Evolutionary conservation across 2,888 invertebrate genomes (phyloP), one percentile per base, ranked within the genome.

Genomic region (Spicauda simplicius): DNA sequence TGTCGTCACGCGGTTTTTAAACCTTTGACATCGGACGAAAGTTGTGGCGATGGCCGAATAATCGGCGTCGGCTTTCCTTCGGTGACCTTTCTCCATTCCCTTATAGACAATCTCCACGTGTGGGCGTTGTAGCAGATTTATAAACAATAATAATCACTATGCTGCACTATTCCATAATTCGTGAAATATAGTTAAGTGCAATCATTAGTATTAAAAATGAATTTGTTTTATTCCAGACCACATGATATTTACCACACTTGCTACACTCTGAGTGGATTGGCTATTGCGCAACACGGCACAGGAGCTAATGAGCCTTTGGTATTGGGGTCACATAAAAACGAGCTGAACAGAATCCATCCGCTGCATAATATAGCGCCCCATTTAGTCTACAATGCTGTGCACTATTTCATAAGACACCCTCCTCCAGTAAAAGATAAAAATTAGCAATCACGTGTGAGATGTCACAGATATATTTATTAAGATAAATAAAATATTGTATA

Each of bases 191-290:
- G n/a, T n/a, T n/a, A 25, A 25, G 25, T 25, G 5, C 25, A 25
- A 25, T 25, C 25, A 4, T 25, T 25, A 25, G 5, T 25, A 2
- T 25, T 25, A 25, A 25, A 4, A 5, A 25, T 25, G 25, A 25
- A 25, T 4, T 25, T 25, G 5, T 53, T 14, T 76, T 73, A 87
- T 91, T 93, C 70, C 90, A 97, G 97, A 82, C 95, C 95, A 59
- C 94, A 96, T 76, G 99, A 99, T 92, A 95, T 97, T 73, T 99
- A 99, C 87, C 99, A 99, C 88, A 99, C 99, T 0, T 99, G 99
- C 88, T 99, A 99, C 83, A 96, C 97, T 0, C 91, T 99, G 57
- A 98, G 98, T 88, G 99, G 99, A 4, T 93, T 99, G 56, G 97
- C 99, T 16, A 95, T 99, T 69, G 97, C 99, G 2, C 99, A 99